Conservation (phyloP, 2,888 invertebrate genomes). For the Cataglyphis rosenhaueri region DNA sequence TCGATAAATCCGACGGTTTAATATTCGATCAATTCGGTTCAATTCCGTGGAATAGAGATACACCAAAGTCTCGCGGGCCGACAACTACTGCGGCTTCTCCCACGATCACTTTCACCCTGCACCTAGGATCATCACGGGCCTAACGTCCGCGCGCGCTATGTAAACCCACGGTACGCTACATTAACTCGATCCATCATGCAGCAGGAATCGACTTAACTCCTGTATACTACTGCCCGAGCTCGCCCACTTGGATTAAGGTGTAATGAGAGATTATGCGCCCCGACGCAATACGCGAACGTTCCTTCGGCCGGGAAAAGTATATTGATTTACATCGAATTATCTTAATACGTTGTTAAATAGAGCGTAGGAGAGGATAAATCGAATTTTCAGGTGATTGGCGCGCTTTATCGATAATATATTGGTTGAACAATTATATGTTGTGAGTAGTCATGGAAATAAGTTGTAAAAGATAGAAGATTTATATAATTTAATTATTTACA, state of each 20-base stretch:
- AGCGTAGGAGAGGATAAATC: background rate
- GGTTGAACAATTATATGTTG: background rate
- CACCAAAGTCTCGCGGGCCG: constrained; percentile 57
- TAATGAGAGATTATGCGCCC: constrained; percentile 56
- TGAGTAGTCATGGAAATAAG: constrained; percentile 22
- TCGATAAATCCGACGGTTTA: constrained; percentile 45
- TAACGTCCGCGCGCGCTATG: constrained; percentile 72
- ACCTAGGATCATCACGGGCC: constrained; percentile 78
- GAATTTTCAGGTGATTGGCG: background rate
- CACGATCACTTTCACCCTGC: constrained; percentile 76
- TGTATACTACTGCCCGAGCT: constrained; percentile 42
- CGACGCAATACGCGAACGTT: constrained; percentile 11
- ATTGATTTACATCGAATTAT: constrained; percentile 33
- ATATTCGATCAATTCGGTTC: constrained; percentile 49
- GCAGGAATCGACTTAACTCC: constrained; percentile 73
- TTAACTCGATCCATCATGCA: constrained; percentile 81
- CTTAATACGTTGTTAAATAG: background rate
- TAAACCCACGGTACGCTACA: constrained; percentile 80
- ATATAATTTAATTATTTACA: background rate
- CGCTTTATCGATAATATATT: background rate
- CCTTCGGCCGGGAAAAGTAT: background rate
- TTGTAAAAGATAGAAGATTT: constrained; percentile 50
- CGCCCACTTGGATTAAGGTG: constrained; percentile 65
- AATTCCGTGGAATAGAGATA: constrained; percentile 52
- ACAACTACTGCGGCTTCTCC: constrained; percentile 77